phyloP scores from a whole-genome alignment of 2,888 invertebrate genomes.

The Folsomia manolachei region DNA sequence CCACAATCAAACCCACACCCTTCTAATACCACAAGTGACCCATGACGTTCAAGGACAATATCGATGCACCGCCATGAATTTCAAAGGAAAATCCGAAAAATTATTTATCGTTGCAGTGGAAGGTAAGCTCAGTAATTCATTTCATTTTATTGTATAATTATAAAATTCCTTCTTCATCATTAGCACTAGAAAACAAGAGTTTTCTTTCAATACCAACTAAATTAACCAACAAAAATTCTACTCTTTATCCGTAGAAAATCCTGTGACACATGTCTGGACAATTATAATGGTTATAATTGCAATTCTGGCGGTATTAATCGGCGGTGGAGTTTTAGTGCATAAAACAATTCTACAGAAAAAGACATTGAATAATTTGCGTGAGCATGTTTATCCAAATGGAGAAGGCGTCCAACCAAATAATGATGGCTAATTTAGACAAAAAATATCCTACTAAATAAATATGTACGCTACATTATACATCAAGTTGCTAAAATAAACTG shows the following conservation, averaged over 20 bases:
- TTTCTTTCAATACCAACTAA: too few species aligned
- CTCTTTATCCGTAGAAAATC: background rate
- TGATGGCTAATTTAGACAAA: background rate
- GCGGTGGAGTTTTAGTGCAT: background rate
- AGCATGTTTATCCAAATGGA: slow-evolving; percentile 2
- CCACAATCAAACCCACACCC: background rate
- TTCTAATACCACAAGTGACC: slow-evolving; percentile 5
- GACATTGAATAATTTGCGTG: slow-evolving; percentile 2
- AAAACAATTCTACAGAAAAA: slow-evolving; percentile 12
- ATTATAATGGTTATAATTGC: background rate
- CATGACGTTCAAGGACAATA: slow-evolving; percentile 25
- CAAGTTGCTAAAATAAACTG: too few species aligned
- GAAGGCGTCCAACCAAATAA: background rate
- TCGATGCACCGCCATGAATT: slow-evolving; percentile 19
- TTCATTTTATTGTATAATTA: background rate
- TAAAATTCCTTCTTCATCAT: too few species aligned
- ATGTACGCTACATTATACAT: background rate
- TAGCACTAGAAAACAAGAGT: too few species aligned
- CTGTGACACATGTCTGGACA: background rate
- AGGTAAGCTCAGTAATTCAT: slow-evolving; percentile 8
- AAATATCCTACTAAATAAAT: background rate
- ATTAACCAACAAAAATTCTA: too few species aligned
- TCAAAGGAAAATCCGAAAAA: slow-evolving; percentile 12
- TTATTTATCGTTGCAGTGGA: slow-evolving; percentile 17
- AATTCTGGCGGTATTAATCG: background rate